Percentiles rank a stretch among this genome's conserved stretches.
Conservation (phyloP, 2,113 vertebrate genomes). For the Myiozetetes cayanensis region DNA sequence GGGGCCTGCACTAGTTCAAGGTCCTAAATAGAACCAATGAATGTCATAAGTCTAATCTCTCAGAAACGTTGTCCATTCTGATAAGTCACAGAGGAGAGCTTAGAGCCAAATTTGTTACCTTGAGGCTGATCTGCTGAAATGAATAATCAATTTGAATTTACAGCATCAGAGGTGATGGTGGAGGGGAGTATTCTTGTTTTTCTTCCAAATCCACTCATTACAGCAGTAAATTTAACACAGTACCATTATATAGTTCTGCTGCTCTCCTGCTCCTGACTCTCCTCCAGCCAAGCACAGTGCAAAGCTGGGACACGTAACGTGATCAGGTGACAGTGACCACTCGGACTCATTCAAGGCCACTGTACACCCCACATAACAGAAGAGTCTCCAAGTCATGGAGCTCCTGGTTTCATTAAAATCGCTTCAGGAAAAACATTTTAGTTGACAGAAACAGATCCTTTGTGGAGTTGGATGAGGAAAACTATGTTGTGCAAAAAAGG, state of each 20-base stretch:
- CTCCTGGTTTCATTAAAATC: background rate
- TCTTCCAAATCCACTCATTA: background rate
- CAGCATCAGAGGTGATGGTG: background rate
- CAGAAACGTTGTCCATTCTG: background rate
- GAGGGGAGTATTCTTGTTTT: background rate
- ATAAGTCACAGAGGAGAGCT: background rate
- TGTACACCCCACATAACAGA: background rate
- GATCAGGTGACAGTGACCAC: background rate
- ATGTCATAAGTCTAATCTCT: background rate
- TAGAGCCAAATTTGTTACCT: background rate
- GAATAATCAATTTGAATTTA: background rate
- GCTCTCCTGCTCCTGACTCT: background rate
- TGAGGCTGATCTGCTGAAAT: background rate
- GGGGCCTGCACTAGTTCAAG: background rate
- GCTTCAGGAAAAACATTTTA: background rate
- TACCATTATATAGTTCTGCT: background rate
- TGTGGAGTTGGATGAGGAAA: background rate
- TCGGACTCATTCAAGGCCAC: background rate
- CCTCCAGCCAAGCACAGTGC: background rate
- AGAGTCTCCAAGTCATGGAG: background rate
- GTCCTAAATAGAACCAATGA: background rate
- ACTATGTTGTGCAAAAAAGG: fast-evolving
- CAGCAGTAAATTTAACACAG: background rate
- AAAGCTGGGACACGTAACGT: fast-evolving
- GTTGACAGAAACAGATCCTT: background rate